phyloP scores from a whole-genome alignment of 2,113 vertebrate genomes.

The Neopipo cinnamomea region DNA sequence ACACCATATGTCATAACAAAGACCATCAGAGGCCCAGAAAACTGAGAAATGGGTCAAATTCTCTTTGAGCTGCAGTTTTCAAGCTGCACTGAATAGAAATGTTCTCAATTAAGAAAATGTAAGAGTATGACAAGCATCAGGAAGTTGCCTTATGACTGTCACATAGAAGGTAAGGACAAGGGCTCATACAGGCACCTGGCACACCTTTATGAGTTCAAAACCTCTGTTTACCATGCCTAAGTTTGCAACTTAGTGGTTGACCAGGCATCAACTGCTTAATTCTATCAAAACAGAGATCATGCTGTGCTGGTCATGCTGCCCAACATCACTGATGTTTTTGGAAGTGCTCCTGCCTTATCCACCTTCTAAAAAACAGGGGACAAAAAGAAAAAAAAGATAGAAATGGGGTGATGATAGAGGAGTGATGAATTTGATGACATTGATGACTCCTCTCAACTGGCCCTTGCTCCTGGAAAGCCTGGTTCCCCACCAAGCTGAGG shows the following conservation, averaged over 20 bases:
- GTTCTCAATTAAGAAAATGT: not conserved
- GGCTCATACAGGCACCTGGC: not conserved
- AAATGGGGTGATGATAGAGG: not conserved
- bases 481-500: not conserved
- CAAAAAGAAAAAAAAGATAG: not conserved
- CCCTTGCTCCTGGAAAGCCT: not conserved
- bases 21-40: not conserved
- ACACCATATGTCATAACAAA: not conserved
- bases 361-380: accelerated
- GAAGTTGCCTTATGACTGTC: not conserved
- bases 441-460: not conserved
- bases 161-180: not conserved
- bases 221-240: not conserved
- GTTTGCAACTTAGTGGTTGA: not conserved
- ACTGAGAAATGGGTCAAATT: not conserved
- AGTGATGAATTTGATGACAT: not conserved
- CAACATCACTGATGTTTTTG: not conserved
- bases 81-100: not conserved
- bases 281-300: not conserved
- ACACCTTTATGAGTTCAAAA: not conserved
- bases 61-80: not conserved
- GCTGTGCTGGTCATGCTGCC: not conserved
- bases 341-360: not conserved
- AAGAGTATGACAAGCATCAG: not conserved
- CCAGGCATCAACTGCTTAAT: not conserved